Evolutionary conservation across 1,140 invertebrate species (phyloP), one percentile per base, ranked within the genome.

Genomic region (Pachyrhynchus sulphureomaculatus): DNA sequence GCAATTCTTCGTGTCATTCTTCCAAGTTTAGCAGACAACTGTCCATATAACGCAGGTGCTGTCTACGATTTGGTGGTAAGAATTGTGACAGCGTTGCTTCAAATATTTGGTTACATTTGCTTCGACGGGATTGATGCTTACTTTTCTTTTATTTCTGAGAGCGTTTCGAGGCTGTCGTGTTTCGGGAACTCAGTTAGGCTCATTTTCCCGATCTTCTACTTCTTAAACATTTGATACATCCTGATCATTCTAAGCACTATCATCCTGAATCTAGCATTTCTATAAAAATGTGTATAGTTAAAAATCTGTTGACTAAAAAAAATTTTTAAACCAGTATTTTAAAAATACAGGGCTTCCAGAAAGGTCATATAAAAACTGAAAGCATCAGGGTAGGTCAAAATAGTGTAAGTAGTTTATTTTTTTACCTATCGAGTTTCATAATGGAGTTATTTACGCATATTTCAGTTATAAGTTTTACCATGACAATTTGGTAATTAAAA

Each of bases 71-170:
- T 54, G n/a, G 51, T 39, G 21, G 15, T 39, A 54, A 39, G 32
- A 54, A 15, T 54, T 39, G 51, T 54, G 34, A 54, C 45, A 39
- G 34, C 32, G 23, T 54, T 54, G 32, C 34, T 54, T 54, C 23
- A 54, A 54, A 54, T 10, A 13, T 39, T 39, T 39, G 15, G 5
- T 9, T 39, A n/a, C n/a, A n/a, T 41, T 54, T 57, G 21, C 23
- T 32, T 51, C 23, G 48, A 33, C n/a, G 13, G 33, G 4, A 17
- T 32, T 51, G 15, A 24, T 20, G 33, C 23, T n/a, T 51, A 21
- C 12, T 33, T 51, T 32, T 51, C 48, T 23, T 32, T 23, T 51
- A 51, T n/a, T 32, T 51, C 24, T 20, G 5, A 17, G 15, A 39
- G 37, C 13, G 37, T 17, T 39, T 9, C 37, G 6, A 13, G 37